Evolutionary conservation across 2,113 vertebrate genomes (phyloP), one percentile per base, ranked within the genome.

Genomic region (Chloropsis cyanopogon): DNA sequence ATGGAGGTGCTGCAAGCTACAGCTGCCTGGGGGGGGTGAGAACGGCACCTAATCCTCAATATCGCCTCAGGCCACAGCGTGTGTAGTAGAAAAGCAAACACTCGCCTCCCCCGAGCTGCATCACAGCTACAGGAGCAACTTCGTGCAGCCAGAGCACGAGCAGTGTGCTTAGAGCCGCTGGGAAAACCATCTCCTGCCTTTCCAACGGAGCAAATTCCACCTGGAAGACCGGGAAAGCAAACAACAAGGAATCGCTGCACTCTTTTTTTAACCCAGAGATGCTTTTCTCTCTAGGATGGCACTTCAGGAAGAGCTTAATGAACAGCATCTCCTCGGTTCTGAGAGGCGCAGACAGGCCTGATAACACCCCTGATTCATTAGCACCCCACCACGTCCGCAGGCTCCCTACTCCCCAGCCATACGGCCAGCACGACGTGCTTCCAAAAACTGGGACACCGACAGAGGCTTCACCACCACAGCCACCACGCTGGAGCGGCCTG

Each of bases 371-470:
- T 50, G 49, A 72, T 81, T 89, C 95, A 94, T 83, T 50, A 95
- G 46, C 93, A 95, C 65, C 87, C 87, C 85, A 39, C 59, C 95
- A 35, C 1, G 31, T 54, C 39, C 14, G 57, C 24, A 66, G 78
- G 75, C 81, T 54, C 92, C 37, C 37, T 37, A 39, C 11, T 94
- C 94, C 96, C 94, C 88, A 49, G 93, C 96, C 95, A 93, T 87
- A 81, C 76, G 96, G 94, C 31, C 92, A 73, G 87, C 86, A 71
- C 50, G 2, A 53, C 3, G 28, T 3, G 80, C 86, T 64, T 61
- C 90, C 92, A 72, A 44, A 85, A 79, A 3, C 37, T 4, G 54
- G 79, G 93, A 64, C 93, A 83, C 13, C 79, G 8, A 57, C 79
- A 50, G 46, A 59, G 92, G 86, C 87, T 89, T 72, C 18, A 25